Percentiles rank a stretch among this genome's conserved stretches.
These are phyloP conservation scores for Mythimna vitellina DNA, from an alignment of 2,888 invertebrate genomes.

Conservation along the genomic window DNA sequence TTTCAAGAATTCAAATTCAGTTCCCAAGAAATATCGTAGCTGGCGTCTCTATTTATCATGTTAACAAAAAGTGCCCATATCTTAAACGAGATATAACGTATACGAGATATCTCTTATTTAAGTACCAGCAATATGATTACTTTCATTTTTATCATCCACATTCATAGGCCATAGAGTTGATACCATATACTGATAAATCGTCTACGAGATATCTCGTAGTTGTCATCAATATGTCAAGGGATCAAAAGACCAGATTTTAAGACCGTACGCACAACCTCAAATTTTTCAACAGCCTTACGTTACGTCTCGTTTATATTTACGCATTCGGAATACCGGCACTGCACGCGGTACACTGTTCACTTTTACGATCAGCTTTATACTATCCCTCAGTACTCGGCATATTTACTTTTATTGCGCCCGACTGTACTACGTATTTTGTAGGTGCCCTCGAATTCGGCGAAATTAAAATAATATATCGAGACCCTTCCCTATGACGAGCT, in stretches of 20 bases:
- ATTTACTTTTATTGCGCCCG: conserved; percentile 79
- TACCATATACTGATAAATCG: too few species aligned
- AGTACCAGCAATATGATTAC: too few species aligned
- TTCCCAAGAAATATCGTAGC: too few species aligned
- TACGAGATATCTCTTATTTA: too few species aligned
- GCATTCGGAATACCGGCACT: conserved; percentile 46
- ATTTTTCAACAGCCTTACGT: conserved; percentile 26
- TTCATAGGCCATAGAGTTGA: too few species aligned
- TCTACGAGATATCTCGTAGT: too few species aligned
- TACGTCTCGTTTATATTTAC: conserved; percentile 60
- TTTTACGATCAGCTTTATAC: conserved; percentile 71
- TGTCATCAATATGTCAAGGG: too few species aligned
- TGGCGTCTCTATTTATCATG: too few species aligned
- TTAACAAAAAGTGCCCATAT: too few species aligned
- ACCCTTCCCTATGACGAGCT: not conserved
- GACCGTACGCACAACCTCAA: conserved; percentile 10
- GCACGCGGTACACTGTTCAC: conserved; percentile 57
- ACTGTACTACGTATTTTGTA: conserved; percentile 67
- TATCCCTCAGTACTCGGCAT: conserved; percentile 72
- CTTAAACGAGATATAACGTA: too few species aligned
- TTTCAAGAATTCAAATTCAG: too few species aligned
- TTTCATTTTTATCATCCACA: too few species aligned
- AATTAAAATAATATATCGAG: conserved; percentile 53
- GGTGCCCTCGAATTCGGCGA: conserved; percentile 41
- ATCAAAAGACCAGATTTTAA: conserved; percentile 1